These are phyloP conservation scores for Temnothorax unifasciatus DNA, from an alignment of 2,888 invertebrate species.

Conservation along the genomic window DNA sequence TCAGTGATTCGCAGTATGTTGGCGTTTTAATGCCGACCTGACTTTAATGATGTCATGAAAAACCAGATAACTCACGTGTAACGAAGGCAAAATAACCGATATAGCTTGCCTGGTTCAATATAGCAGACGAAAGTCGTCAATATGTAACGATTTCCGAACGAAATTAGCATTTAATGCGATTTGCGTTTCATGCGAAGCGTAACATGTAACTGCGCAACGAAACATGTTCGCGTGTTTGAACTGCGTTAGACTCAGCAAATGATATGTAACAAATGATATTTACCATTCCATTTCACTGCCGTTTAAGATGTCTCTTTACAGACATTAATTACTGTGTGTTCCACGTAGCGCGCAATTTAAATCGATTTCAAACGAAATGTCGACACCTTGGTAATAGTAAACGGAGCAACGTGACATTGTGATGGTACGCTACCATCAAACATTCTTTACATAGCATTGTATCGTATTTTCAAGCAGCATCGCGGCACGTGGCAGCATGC, in stretches of 20 bases:
- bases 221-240: not conserved
- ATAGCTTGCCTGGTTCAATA: not conserved
- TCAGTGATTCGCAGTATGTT: constrained; percentile 49
- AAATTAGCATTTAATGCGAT: constrained; percentile 22
- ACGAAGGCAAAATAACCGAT: not conserved
- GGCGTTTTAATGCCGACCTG: constrained; percentile 14
- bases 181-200: not conserved
- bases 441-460: constrained; percentile 30
- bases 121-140: not conserved
- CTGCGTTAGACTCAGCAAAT: not conserved
- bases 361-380: constrained; percentile 9
- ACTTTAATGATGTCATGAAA: constrained; percentile 56
- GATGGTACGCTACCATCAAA: constrained; percentile 42
- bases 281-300: constrained; percentile 1
- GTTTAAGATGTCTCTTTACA: not conserved
- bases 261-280: not conserved
- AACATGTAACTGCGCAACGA: not conserved
- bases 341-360: not conserved
- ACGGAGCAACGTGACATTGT: constrained; percentile 47
- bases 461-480: constrained; percentile 48
- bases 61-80: constrained; percentile 43
- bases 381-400: constrained; percentile 51
- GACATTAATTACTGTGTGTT: not conserved
- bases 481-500: constrained; percentile 48
- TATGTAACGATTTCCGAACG: constrained; percentile 10